Evolutionary conservation across 1,140 invertebrate genomes (phyloP).

Genomic region (Melitaea cinxia): DNA sequence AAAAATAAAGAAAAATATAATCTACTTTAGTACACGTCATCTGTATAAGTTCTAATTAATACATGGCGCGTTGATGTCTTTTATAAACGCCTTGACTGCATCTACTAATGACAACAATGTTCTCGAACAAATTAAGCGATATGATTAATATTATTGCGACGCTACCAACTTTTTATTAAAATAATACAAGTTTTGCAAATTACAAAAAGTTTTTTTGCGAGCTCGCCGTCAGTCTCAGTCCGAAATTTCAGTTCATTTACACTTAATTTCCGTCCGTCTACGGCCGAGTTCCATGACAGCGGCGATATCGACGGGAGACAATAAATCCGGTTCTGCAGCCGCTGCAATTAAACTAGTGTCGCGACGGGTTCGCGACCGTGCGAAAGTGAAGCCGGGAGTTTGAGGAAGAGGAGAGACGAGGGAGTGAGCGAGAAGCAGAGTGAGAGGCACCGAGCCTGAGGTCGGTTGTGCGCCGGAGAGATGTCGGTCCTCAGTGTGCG

Average conservation of each 20-base stretch:
- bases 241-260: constrained; percentile 45
- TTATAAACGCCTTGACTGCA: constrained; percentile 18
- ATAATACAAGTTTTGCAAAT: neutral
- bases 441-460: neutral
- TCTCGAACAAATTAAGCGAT: neutral
- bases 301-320: constrained; percentile 71
- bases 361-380: constrained; percentile 75
- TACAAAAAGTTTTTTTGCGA: neutral
- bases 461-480: constrained; percentile 4
- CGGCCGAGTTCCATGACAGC: constrained; percentile 58
- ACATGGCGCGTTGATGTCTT: constrained; percentile 41
- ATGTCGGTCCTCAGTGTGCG: constrained; percentile 57
- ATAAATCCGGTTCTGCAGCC: constrained; percentile 78
- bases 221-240: constrained; percentile 16
- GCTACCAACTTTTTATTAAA: neutral
- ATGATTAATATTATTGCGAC: neutral
- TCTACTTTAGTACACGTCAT: neutral
- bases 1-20: neutral
- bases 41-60: constrained; percentile 1
- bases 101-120: neutral
- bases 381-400: constrained; percentile 70
- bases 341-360: constrained; percentile 79
- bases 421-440: constrained; percentile 3
- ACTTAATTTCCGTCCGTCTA: constrained; percentile 49
- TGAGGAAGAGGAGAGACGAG: constrained; percentile 24